Percentiles rank a stretch among this genome's conserved stretches.
Conservation (phyloP, 2,797 vertebrate species). For the Gallinago solitaria region DNA sequence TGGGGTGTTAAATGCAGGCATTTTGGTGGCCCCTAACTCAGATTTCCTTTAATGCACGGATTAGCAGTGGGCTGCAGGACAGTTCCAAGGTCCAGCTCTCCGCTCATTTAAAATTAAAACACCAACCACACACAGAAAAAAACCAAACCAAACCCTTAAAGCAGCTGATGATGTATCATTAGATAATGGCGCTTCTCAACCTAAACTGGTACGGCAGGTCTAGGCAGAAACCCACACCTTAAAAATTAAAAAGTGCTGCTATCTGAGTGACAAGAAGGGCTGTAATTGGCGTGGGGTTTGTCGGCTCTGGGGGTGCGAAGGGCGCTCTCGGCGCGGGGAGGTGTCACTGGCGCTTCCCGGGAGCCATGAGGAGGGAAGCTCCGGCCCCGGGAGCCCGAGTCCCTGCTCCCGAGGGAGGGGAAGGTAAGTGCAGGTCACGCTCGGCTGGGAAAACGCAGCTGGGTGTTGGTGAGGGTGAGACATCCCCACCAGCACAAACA, state of each 20-base stretch:
- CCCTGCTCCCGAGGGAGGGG: fast-evolving
- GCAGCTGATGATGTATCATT: neutral
- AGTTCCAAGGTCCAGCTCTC: neutral
- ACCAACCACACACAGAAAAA: neutral
- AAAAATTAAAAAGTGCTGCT: neutral
- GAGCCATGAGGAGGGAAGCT: neutral
- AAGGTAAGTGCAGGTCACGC: neutral
- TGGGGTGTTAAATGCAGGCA: neutral
- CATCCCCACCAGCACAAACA: fast-evolving
- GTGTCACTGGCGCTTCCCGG: neutral
- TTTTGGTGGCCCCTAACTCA: neutral
- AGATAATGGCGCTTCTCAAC: neutral
- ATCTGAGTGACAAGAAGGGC: neutral
- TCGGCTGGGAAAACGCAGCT: neutral
- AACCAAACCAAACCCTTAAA: neutral
- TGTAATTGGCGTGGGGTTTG: neutral
- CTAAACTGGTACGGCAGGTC: conserved; percentile 36
- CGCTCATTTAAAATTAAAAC: neutral
- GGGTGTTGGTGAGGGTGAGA: neutral
- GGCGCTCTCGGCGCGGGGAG: fast-evolving
- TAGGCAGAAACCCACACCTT: conserved; percentile 42
- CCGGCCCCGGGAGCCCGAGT: fast-evolving
- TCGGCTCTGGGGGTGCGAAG: neutral
- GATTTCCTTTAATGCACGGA: neutral
- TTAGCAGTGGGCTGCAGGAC: neutral